Evolutionary conservation across 2,797 vertebrate species (phyloP).

Genomic region (Chaetophractus vellerosus): DNA sequence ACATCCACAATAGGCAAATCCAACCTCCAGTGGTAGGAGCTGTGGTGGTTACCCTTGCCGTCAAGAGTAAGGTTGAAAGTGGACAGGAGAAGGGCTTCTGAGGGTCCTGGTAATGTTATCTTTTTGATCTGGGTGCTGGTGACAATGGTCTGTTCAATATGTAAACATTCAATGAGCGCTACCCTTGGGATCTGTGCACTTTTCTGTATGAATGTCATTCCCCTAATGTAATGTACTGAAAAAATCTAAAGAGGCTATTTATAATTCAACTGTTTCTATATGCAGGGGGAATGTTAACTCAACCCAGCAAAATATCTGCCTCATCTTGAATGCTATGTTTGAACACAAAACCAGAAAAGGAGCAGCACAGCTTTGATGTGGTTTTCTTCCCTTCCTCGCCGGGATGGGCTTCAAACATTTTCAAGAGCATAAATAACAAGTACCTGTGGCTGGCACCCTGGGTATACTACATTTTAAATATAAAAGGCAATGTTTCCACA

Average conservation of each 20-base stretch:
- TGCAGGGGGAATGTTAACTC: conserved; percentile 51
- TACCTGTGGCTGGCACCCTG: background rate
- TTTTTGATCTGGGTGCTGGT: background rate
- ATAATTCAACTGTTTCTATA: conserved; percentile 55
- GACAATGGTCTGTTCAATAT: background rate
- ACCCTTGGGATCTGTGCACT: background rate
- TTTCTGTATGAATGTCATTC: background rate
- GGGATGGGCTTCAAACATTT: conserved; percentile 70
- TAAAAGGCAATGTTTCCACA: conserved; percentile 52
- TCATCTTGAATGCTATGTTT: conserved; percentile 60
- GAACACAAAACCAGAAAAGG: conserved; percentile 67
- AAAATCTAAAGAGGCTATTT: conserved; percentile 60
- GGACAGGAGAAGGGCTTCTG: background rate
- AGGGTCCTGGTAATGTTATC: background rate
- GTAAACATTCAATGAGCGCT: conserved; percentile 26
- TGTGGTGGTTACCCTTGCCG: background rate
- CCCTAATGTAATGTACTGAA: conserved; percentile 27
- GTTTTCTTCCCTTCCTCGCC: conserved; percentile 59
- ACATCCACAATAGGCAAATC: background rate
- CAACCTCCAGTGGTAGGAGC: background rate
- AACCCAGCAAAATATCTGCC: conserved; percentile 59
- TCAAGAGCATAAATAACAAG: conserved; percentile 70
- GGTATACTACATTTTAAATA: conserved; percentile 58
- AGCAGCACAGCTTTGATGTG: conserved; percentile 19
- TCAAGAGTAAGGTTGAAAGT: background rate